phyloP scores from a whole-genome alignment of 2,888 invertebrate genomes.

The Hermaeophaga mercurialis region DNA sequence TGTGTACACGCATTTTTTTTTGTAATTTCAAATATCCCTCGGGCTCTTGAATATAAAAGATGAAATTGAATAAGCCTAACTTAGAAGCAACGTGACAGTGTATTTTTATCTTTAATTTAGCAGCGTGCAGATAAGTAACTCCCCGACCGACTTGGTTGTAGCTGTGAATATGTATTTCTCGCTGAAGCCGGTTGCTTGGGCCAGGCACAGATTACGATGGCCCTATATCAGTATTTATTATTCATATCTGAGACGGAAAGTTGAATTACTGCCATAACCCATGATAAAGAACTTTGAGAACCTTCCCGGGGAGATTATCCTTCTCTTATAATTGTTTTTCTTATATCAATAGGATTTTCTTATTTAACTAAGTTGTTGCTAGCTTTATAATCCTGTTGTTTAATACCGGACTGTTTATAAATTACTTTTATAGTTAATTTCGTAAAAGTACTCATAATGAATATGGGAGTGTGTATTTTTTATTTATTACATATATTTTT shows the following conservation, averaged over 20 bases:
- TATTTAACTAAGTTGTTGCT: no score
- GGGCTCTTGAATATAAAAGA: conserved; percentile 42
- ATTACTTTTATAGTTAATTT: no score
- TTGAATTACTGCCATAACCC: conserved; percentile 56
- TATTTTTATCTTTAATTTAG: conserved; percentile 60
- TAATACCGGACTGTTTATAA: no score
- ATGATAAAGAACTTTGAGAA: conserved; percentile 56
- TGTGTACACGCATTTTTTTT: no score
- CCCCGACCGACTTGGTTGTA: conserved; percentile 46
- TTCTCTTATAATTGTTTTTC: conserved; percentile 44
- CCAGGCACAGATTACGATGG: conserved; percentile 52
- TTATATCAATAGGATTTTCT: no score
- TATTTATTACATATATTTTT: no score
- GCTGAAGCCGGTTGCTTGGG: conserved; percentile 49
- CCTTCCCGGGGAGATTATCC: conserved; percentile 53
- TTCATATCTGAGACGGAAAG: conserved; percentile 56
- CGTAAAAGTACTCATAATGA: no score
- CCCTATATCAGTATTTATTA: conserved; percentile 58
- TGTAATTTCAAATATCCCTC: background rate
- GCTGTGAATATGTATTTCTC: conserved; percentile 55
- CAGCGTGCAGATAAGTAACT: conserved; percentile 56
- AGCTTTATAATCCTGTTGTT: no score
- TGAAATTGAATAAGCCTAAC: conserved; percentile 58
- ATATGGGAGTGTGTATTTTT: no score
- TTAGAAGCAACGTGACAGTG: conserved; percentile 57